Base-by-base conservation (phyloP, 1,140 invertebrate genomes). In the Trichogramma pretiosum region DNA sequence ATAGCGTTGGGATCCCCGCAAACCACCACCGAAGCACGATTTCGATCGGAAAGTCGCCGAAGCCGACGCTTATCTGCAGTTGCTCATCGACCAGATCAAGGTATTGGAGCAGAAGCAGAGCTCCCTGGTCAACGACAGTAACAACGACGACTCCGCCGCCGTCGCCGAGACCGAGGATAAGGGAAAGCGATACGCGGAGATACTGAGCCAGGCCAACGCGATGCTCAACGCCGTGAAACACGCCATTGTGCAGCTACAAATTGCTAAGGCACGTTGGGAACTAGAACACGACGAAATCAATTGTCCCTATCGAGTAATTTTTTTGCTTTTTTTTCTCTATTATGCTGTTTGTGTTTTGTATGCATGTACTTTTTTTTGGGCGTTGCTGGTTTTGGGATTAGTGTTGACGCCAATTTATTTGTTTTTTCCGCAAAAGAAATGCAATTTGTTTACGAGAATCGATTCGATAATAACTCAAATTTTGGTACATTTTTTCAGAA, bases 181-280 rank as follows among this genome's bases (percentile, higher is more conserved):
- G 22, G 51, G 52, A 13, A 50, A 61, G 26, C 65, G 61, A 26
- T 74, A 72, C 53, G 50, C 61, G 19, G 56, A 58, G 35, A 60
- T 75, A 39, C 59, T 73, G 13, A 56, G 43, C 9, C 67, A 70
- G 46, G 67, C 70, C 0, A 63, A 70, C 46, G 59, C 63, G 1
- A 66, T 75, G 72, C 56, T 73, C 48, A 68, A 71, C 70, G 70
- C 68, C 56, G 88, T 98, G 54, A 98, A 98, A 74, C 93, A 97
- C 77, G 89, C 92, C 53, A 97, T 98, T 74, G 91, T 97, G 46
- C 81, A 93, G 57, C 76, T 98, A 58, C 93, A 98, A 81, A 96
- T 97, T 70, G 89, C 92, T 51, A 98, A 98, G 82, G 89, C 92
- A 79, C 62, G 53, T 61, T n/a, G 42, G 38, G 42, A 35, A 5